Base-by-base conservation (phyloP, 2,888 invertebrate species). In the Limulus polyphemus region DNA sequence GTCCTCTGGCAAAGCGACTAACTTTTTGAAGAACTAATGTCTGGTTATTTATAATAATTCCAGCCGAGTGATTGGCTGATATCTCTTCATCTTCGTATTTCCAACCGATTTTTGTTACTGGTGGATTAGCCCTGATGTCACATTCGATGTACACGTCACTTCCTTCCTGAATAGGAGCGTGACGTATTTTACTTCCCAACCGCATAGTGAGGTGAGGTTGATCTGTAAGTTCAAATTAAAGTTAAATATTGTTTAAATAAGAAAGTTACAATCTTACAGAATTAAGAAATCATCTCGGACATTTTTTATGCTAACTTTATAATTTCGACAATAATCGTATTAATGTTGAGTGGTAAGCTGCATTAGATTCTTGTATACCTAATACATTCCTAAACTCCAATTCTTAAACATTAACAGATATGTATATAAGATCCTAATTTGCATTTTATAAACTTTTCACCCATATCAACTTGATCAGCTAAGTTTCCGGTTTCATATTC, bases 51-150 rank as follows among this genome's bases (percentile, higher is more conserved):
- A 67, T 57, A 47, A 65, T 50, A 5, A 67, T 56, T 0, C 67
- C 67, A 9, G 49, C 54, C 2, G 59, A 32, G 11, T 50, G 17
- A 59, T 65, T 60, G 11, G 60, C n/a, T 9, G 55, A 13, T 10
- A 67, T 56, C 12, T 60, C 55, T 12, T 55, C 51, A 49, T 59
- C 63, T 54, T 65, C 65, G 52, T 65, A 67, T 14, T 61, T 57
- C 63, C 64, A 67, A 7, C 61, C 62, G 11, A 65, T 58, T 54
- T 63, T 61, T 13, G 61, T 61, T 10, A 67, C 58, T 60, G 62
- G 63, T 2, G 67, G 67, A 56, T 67, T 67, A n/a, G 65, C 61
- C 58, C 56, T 61, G 17, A 67, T 58, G n/a, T 57, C 57, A 55
- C 67, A 67, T 56, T 65, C 67, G 49, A 67, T 11, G 10, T 57